A percentile compares a stretch with the other conserved stretches of the same genome.
phyloP scores from a whole-genome alignment of 1,140 invertebrate genomes.

The Caenorhabditis briggsae region DNA sequence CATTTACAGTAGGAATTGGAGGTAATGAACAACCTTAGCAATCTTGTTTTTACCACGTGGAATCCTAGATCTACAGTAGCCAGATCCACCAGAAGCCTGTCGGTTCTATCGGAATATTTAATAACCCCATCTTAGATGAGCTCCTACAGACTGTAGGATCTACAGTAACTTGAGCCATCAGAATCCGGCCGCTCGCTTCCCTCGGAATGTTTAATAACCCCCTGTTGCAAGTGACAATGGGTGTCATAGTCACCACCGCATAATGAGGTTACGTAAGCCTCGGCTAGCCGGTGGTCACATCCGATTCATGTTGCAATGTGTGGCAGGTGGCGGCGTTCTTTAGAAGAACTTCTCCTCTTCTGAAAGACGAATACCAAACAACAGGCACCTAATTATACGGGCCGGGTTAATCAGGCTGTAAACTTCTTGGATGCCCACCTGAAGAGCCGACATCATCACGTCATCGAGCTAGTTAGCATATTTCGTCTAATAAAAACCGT shows the following conservation, averaged over 20 bases:
- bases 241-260: constrained; percentile 10
- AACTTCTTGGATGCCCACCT: not conserved
- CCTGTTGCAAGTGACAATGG: constrained; percentile 5
- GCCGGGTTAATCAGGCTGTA: not conserved
- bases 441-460: constrained; percentile 2
- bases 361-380: constrained; percentile 31
- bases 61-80: no score
- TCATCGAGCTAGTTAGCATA: not conserved
- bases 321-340: not conserved
- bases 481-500: no score
- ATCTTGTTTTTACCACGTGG: no score
- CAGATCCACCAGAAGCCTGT: no score
- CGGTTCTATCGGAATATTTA: not conserved
- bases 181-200: no score
- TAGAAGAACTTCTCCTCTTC: no score
- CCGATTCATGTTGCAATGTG: constrained; percentile 46
- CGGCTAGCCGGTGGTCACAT: not conserved
- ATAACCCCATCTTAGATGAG: no score
- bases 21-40: no score
- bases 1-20: no score
- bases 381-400: constrained; percentile 41
- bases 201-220: not conserved
- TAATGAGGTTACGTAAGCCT: constrained; percentile 42
- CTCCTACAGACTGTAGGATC: no score
- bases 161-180: no score